Conservation (phyloP, 1,140 invertebrate genomes). For the Pogonomyrmex barbatus region DNA sequence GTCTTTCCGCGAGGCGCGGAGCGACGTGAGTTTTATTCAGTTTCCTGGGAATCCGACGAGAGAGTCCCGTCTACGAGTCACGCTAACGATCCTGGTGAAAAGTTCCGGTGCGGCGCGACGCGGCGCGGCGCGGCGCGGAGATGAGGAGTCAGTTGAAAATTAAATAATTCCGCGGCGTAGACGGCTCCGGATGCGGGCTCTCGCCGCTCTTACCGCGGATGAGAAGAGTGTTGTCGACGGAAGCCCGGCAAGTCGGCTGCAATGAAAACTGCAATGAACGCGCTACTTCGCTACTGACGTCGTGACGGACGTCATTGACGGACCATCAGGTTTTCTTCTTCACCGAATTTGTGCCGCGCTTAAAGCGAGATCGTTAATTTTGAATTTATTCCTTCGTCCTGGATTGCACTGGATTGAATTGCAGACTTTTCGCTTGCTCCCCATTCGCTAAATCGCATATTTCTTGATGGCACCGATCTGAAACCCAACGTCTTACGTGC, state of each 20-base stretch:
- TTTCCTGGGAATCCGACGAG: slow-evolving; percentile 70
- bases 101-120: slow-evolving; percentile 62
- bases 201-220: slow-evolving; percentile 44
- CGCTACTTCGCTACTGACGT: not conserved
- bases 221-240: slow-evolving; percentile 24
- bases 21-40: slow-evolving; percentile 77
- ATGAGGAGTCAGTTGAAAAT: slow-evolving; percentile 66
- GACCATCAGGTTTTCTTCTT: slow-evolving; percentile 4
- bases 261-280: slow-evolving; percentile 41
- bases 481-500: not conserved
- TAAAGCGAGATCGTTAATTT: not conserved
- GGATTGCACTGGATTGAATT: not conserved
- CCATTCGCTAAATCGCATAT: not conserved
- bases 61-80: slow-evolving; percentile 65
- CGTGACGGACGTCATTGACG: slow-evolving; percentile 10
- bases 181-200: slow-evolving; percentile 58
- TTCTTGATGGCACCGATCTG: not conserved
- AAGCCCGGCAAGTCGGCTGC: not conserved
- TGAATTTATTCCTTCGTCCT: not conserved
- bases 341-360: slow-evolving; percentile 15
- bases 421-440: not conserved
- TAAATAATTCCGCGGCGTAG: slow-evolving; percentile 73
- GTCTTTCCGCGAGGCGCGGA: slow-evolving; percentile 37
- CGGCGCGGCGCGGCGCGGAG: slow-evolving; percentile 27
- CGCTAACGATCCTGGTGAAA: slow-evolving; percentile 74